Evolutionary conservation across 2,113 vertebrate genomes (phyloP).

Genomic region (Saimiri boliviensis): DNA sequence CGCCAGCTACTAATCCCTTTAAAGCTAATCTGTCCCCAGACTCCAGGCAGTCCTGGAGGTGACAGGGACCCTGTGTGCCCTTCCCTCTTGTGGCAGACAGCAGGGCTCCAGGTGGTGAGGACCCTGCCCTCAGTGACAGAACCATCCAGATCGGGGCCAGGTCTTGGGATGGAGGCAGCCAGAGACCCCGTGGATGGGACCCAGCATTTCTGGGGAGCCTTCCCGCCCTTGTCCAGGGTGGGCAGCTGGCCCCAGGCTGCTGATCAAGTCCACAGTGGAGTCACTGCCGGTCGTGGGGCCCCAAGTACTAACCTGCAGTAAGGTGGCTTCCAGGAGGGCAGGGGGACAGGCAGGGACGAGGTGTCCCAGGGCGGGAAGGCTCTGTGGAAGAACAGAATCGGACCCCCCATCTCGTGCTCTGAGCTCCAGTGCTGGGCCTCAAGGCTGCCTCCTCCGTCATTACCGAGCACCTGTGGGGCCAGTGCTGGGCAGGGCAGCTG

Average conservation of each 20-base stretch:
- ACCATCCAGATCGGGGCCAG: neutral
- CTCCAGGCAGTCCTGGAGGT: neutral
- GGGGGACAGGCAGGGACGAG: too few species aligned
- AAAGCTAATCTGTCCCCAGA: neutral
- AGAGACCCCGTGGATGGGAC: neutral
- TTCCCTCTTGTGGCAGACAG: neutral
- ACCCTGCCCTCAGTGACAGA: neutral
- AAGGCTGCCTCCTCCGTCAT: neutral
- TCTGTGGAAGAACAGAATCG: neutral
- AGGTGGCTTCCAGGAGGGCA: neutral
- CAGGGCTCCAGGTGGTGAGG: neutral
- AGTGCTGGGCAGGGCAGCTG: accelerated
- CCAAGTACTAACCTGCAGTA: accelerated
- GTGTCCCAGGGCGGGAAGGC: neutral
- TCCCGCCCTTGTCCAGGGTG: neutral
- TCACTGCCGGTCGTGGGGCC: neutral
- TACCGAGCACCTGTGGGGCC: neutral
- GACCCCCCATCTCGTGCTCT: neutral
- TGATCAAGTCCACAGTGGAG: neutral
- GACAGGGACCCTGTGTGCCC: neutral
- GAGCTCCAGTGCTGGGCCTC: accelerated
- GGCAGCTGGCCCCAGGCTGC: neutral
- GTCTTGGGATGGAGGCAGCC: neutral
- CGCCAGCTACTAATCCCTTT: neutral
- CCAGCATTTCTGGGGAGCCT: neutral